Base-by-base conservation (phyloP, 2,797 vertebrate species). In the Cyprinella venusta region DNA sequence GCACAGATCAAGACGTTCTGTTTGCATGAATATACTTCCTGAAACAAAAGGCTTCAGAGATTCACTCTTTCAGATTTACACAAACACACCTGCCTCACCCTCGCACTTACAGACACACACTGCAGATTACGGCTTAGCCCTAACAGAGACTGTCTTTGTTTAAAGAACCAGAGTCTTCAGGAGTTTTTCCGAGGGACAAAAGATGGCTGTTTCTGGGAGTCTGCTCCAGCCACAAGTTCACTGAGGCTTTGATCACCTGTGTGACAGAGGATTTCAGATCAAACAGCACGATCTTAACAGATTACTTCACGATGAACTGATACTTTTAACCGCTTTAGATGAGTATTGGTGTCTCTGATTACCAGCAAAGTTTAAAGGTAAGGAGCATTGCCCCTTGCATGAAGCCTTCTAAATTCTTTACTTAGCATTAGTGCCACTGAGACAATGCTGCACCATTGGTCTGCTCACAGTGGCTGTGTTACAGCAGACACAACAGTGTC, bases 101-200 rank as follows among this genome's bases (percentile, higher is more conserved):
- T 12, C n/a, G 33, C 59, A 36, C 72, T 78, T 36, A 71, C 65
- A 56, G 8, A 82, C 63, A 80, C 45, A 72, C 61, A 59, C 61
- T 7, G 15, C 70, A 52, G 54, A 78, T 64, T 79, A 84, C 2
- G 12, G 16, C 59, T 80, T 70, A 61, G 30, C 6, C 33, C 68
- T 10, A 77, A 86, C 85, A 86, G 72, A 84, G 83, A 30, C 45
- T 0, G 59, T 61, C 87, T 83, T 88, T 88, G 83, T 86, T 83
- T 71, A 74, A 86, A 70, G 52, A 68, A 74, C 64, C 24, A n/a
- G 68, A 68, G 36, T 26, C 61, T 65, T 63, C 65, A 64, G 30
- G 80, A 76, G 42, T 8, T 74, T 87, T 59, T 48, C 40, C 68
- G 65, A 74, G 16, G 45, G 50, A 72, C 40, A 76, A 24, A 48